These are phyloP conservation scores for Bombus turneri DNA, from an alignment of 1,140 invertebrate genomes.

Conservation along the genomic window DNA sequence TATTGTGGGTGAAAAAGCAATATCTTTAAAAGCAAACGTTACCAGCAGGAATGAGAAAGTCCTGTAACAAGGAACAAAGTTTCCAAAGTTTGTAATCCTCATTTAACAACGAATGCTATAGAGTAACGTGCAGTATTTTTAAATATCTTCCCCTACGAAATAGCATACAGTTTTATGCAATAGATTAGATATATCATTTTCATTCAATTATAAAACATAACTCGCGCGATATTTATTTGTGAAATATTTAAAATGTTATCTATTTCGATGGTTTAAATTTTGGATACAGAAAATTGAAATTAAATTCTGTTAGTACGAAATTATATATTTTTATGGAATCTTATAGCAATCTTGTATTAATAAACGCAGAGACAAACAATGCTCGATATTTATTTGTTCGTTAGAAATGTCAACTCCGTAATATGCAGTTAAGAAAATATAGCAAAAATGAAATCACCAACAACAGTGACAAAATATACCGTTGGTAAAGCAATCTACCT, in stretches of 20 bases:
- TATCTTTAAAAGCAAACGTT: not conserved
- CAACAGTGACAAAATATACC: too few species aligned
- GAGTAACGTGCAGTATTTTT: not conserved
- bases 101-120: not conserved
- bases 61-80: not conserved
- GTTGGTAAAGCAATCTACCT: too few species aligned
- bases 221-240: too few species aligned
- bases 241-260: too few species aligned
- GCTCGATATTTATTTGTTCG: not conserved
- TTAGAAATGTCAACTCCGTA: not conserved
- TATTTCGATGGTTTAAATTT: too few species aligned
- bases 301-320: too few species aligned
- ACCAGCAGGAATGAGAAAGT: not conserved
- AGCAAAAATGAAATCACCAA: not conserved
- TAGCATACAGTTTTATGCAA: not conserved
- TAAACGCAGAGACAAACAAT: not conserved
- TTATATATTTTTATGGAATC: too few species aligned
- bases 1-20: not conserved
- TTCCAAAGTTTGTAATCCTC: not conserved
- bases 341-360: not conserved
- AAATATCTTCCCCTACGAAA: not conserved
- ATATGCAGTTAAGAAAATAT: not conserved
- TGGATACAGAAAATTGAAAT: too few species aligned
- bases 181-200: not conserved
- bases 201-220: not conserved